Base-by-base conservation (phyloP, 2,797 vertebrate genomes). In the Kryptolebias ocellatus region DNA sequence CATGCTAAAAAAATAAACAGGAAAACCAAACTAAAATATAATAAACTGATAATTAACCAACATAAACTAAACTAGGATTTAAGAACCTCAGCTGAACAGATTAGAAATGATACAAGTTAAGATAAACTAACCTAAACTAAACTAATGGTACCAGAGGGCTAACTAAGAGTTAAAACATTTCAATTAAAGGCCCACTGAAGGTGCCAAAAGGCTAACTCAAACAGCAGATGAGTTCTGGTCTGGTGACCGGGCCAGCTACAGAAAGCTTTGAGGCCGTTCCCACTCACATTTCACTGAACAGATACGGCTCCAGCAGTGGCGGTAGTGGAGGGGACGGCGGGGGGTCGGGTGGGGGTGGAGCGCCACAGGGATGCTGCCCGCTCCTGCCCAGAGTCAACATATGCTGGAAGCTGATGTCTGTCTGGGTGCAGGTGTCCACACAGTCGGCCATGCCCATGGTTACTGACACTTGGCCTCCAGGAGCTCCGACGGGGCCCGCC, bases 341-440 rank as follows among this genome's bases (percentile, higher is more conserved):
- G 0, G 88, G 88, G 60, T 88, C 53, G 2, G 90, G 88, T 15
- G 90, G 90, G 45, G 92, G 87, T 1, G 87, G 92, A 71, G 87
- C 94, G 60, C 94, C 93, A 0, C 94, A 94, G 72, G 90, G 92
- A 66, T 95, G 94, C 29, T 93, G 92, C 67, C 79, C 81, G 68
- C 90, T 89, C 85, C 93, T 93, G 81, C 95, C 94, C 87, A 94
- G 84, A 20, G 94, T 95, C 90, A 95, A 81, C 91, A 96, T 94
- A 86, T 96, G 95, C 84, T 96, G 95, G 89, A 96, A 96, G 91
- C 94, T 96, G 91, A 96, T 95, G 92, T 96, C 95, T 1, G 95
- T 96, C 84, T 96, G 95, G 57, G 96, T 96, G 81, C 95, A 94
- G 83, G 92, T 96, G 94, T 96, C 95, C 71, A 96, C 95, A 63